Percentiles rank a stretch among this genome's conserved stretches.
These are phyloP conservation scores for Epizoanthus rinbou DNA, from an alignment of 92 coral and sea anemone genomes.

Conservation along the genomic window DNA sequence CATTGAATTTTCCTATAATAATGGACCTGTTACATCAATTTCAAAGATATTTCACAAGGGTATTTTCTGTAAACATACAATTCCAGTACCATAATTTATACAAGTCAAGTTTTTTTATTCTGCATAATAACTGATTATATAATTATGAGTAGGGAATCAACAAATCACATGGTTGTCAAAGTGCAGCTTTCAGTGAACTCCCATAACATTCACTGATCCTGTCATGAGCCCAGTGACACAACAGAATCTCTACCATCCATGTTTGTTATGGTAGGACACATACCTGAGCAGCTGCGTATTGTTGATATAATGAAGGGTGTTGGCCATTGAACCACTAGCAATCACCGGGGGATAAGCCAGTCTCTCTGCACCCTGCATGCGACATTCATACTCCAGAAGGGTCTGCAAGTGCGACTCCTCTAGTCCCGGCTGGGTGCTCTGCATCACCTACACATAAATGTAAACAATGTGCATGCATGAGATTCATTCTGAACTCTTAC, in stretches of 20 bases:
- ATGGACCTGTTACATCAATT: too few species aligned
- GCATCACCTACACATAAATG: constrained; percentile 62
- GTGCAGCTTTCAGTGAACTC: background rate
- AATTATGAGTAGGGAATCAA: background rate
- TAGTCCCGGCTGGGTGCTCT: constrained; percentile 84
- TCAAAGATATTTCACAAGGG: too few species aligned
- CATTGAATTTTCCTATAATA: too few species aligned
- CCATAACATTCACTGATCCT: background rate
- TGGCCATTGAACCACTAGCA: constrained; percentile 96
- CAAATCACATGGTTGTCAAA: too few species aligned
- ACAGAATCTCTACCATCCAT: background rate
- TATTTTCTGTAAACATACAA: too few species aligned
- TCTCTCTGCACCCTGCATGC: constrained; percentile 87
- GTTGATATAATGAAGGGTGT: constrained; percentile 87
- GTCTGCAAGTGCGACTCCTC: constrained; percentile 87
- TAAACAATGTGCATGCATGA: too few species aligned
- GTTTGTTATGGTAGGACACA: background rate
- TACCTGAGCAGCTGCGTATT: constrained; percentile 89
- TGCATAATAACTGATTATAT: background rate
- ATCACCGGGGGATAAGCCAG: constrained; percentile 97
- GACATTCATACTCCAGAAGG: constrained; percentile 84
- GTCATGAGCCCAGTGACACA: too few species aligned
- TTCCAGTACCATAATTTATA: too few species aligned
- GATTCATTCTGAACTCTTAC: background rate
- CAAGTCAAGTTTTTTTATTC: too few species aligned